Evolutionary conservation across 1,140 invertebrate species (phyloP).

Genomic region (Heliconius hewitsoni): DNA sequence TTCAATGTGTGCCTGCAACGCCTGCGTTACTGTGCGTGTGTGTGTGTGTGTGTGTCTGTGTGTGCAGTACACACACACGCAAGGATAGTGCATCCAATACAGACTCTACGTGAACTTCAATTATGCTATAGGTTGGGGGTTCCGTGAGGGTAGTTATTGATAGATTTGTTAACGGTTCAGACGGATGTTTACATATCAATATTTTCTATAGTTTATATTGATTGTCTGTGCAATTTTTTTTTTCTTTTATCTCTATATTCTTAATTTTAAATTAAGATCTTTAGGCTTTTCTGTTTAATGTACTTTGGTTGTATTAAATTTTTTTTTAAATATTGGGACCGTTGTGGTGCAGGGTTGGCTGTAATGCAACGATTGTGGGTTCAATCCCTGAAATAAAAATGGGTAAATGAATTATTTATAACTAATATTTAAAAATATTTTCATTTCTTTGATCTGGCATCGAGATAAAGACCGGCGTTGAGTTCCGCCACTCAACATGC

Average conservation of each 20-base stretch:
- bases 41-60: neutral
- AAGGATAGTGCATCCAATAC: constrained; percentile 51
- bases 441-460: too few relatives aligned
- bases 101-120: constrained; percentile 56
- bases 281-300: too few relatives aligned
- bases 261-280: neutral
- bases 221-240: constrained; percentile 18
- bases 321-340: too few relatives aligned
- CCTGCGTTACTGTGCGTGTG: neutral
- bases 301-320: too few relatives aligned
- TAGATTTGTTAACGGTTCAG: constrained; percentile 41
- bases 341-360: too few relatives aligned
- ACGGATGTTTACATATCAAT: constrained; percentile 40
- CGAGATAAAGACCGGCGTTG: too few relatives aligned
- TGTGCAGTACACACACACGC: neutral
- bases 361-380: too few relatives aligned
- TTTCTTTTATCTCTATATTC: neutral
- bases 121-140: constrained; percentile 46
- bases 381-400: too few relatives aligned
- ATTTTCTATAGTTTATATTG: constrained; percentile 33
- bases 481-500: too few relatives aligned
- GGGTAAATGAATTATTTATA: too few relatives aligned
- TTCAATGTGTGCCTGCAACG: constrained; percentile 35
- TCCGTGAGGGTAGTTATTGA: constrained; percentile 43
- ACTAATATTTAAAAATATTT: too few relatives aligned